These are phyloP conservation scores for Temnothorax ravouxi DNA, from an alignment of 2,888 invertebrate genomes.

Conservation along the genomic window DNA sequence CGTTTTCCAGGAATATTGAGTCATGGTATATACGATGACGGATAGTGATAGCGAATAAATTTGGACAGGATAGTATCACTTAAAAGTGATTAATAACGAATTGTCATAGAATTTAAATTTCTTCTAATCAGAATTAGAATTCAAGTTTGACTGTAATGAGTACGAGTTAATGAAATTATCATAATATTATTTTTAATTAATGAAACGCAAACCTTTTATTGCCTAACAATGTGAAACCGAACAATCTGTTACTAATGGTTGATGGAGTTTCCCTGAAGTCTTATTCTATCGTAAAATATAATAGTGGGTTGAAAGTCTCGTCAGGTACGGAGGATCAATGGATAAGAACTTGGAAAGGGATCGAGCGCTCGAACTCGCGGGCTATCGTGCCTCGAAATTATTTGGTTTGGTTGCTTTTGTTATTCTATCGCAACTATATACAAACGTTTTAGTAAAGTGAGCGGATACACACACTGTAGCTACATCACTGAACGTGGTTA, in stretches of 20 bases:
- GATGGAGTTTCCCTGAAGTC: neutral
- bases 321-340: constrained; percentile 16
- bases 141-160: neutral
- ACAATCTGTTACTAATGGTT: neutral
- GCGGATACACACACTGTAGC: constrained; percentile 39
- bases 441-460: constrained; percentile 2
- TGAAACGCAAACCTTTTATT: neutral
- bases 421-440: neutral
- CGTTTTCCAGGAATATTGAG: constrained; percentile 39
- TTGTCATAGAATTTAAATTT: constrained; percentile 2
- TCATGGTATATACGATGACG: neutral
- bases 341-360: constrained; percentile 32
- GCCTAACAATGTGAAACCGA: neutral
- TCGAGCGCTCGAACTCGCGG: neutral
- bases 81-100: neutral
- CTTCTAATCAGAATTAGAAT: neutral
- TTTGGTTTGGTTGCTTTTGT: constrained; percentile 38
- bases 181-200: neutral
- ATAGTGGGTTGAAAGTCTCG: neutral
- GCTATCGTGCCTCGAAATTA: constrained; percentile 29
- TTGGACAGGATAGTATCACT: neutral
- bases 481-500: constrained; percentile 3
- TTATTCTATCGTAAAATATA: constrained; percentile 4
- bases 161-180: neutral
- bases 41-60: neutral